phyloP scores from a whole-genome alignment of 2,888 invertebrate genomes.

The Eupithecia pulchellata region DNA sequence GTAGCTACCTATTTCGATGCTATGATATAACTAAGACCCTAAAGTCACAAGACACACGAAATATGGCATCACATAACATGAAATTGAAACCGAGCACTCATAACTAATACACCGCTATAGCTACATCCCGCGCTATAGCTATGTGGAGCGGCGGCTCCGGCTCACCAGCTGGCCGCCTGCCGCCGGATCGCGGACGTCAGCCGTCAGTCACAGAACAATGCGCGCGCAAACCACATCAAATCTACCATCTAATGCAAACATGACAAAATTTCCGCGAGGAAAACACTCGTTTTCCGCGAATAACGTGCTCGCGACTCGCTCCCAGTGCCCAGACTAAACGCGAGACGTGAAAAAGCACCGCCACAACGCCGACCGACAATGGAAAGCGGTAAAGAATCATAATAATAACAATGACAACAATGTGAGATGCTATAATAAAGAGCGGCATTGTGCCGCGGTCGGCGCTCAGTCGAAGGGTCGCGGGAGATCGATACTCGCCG shows the following conservation, averaged over 20 bases:
- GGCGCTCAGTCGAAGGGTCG: conserved; percentile 83
- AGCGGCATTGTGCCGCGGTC: conserved; percentile 84
- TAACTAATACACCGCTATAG: conserved; percentile 22
- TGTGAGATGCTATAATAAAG: conserved; percentile 86
- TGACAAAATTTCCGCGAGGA: conserved; percentile 75
- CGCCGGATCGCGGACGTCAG: conserved; percentile 40
- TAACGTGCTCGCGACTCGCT: conserved; percentile 84
- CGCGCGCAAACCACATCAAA: conserved; percentile 70
- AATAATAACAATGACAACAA: conserved; percentile 86
- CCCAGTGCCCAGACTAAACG: conserved; percentile 85
- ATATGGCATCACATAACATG: conserved; percentile 20
- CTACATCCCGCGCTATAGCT: conserved; percentile 17
- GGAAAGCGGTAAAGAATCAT: conserved; percentile 86
- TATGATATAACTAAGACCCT: background rate
- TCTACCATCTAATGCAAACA: conserved; percentile 54
- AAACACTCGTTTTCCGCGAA: conserved; percentile 82
- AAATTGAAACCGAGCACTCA: conserved; percentile 29
- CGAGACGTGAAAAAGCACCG: conserved; percentile 85
- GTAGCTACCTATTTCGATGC: background rate
- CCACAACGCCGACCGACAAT: conserved; percentile 85
- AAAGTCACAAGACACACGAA: conserved; percentile 18
- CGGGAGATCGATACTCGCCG: conserved; percentile 82
- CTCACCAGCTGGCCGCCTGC: conserved; percentile 41
- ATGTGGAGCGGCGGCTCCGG: conserved; percentile 30
- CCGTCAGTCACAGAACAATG: conserved; percentile 50